Evolutionary conservation across 2,797 vertebrate genomes (phyloP).

Genomic region (Numenius phaeopus): DNA sequence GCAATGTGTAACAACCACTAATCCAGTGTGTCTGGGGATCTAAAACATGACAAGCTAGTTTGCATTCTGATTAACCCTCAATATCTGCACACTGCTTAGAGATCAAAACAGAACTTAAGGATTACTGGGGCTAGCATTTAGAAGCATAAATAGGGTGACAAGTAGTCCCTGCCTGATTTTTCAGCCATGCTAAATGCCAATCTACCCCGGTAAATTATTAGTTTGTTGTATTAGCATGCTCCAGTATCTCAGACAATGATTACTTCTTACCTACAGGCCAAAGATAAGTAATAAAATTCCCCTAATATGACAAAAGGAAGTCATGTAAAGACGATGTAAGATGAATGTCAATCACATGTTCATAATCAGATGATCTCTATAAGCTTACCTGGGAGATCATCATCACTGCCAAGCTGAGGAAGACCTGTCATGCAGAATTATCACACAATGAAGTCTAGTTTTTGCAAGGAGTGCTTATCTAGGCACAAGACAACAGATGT

Average conservation of each 20-base stretch:
- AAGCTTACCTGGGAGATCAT: not conserved
- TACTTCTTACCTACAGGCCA: not conserved
- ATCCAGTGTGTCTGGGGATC: not conserved
- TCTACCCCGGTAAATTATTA: not conserved
- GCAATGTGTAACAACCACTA: not conserved
- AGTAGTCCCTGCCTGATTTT: not conserved
- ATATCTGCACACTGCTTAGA: not conserved
- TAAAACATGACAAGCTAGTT: not conserved
- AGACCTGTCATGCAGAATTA: not conserved
- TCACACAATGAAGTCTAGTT: rapidly evolving
- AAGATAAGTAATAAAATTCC: not conserved
- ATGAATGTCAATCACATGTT: not conserved
- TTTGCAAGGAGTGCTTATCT: not conserved
- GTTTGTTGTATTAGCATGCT: not conserved
- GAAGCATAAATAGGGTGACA: not conserved
- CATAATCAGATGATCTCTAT: not conserved
- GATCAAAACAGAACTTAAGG: not conserved
- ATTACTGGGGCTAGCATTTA: not conserved
- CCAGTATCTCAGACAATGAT: not conserved
- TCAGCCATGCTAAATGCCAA: not conserved
- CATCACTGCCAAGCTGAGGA: not conserved
- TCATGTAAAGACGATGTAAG: not conserved
- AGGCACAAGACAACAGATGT: not conserved
- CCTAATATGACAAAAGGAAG: not conserved
- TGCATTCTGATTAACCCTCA: not conserved